A percentile compares a stretch with the other conserved stretches of the same genome.
Evolutionary conservation across 2,113 vertebrate genomes (phyloP).

Genomic region (Cariama cristata): DNA sequence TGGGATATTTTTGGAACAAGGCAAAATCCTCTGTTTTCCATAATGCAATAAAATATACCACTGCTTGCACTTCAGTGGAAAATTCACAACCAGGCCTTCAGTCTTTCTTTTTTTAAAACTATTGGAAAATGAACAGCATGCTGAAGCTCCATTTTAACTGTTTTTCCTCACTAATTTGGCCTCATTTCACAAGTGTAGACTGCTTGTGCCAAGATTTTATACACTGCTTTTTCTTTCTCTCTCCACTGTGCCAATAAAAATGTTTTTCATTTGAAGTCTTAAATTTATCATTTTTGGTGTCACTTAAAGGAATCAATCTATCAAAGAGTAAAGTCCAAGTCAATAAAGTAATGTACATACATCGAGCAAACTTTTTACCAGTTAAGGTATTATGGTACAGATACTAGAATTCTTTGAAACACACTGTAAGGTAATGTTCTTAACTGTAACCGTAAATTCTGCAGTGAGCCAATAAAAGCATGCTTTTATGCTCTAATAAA

Average conservation of each 20-base stretch:
- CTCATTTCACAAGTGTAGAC: neutral
- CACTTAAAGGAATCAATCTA: conserved; percentile 64
- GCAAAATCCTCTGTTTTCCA: neutral
- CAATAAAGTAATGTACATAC: conserved; percentile 47
- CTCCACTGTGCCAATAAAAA: conserved; percentile 26
- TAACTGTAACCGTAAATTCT: conserved; percentile 40
- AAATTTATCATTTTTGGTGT: conserved; percentile 53
- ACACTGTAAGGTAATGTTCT: neutral
- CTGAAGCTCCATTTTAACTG: neutral
- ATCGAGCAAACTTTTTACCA: conserved; percentile 38
- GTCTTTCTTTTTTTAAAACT: neutral
- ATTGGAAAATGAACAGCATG: neutral
- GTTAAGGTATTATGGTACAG: neutral
- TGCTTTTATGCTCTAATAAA: neutral
- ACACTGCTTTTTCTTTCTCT: neutral
- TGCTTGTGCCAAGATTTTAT: neutral
- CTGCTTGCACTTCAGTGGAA: neutral
- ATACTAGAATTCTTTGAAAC: conserved; percentile 42
- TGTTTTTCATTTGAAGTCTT: conserved; percentile 48
- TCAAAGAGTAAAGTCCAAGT: conserved; percentile 58
- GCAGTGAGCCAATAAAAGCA: neutral
- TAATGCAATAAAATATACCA: neutral
- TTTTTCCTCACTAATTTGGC: conserved; percentile 26
- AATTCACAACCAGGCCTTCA: neutral
- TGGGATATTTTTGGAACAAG: neutral